phyloP scores from a whole-genome alignment of 53 echinoderm and acorn worm genomes.

The Patiria pectinifera region DNA sequence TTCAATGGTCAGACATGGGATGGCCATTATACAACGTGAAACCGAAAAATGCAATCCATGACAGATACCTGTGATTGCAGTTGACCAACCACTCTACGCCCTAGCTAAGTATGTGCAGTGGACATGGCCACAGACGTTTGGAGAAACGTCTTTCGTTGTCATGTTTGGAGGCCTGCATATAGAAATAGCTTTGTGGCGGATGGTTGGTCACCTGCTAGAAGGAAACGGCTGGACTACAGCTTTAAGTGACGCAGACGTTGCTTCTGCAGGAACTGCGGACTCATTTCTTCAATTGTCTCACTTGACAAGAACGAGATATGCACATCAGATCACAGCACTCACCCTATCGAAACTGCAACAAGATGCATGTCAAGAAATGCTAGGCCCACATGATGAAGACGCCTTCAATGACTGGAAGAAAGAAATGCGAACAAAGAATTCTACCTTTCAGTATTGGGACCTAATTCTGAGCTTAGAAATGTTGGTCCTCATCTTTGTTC shows the following conservation, averaged over 20 bases:
- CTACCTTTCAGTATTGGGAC: slow-evolving; percentile 51
- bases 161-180: slow-evolving; percentile 59
- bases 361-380: neutral
- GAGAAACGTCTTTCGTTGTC: slow-evolving; percentile 34
- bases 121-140: slow-evolving; percentile 8
- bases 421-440: neutral
- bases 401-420: slow-evolving; percentile 32
- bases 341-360: slow-evolving; percentile 38
- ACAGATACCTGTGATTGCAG: slow-evolving; percentile 43
- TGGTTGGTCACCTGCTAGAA: slow-evolving; percentile 26
- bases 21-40: slow-evolving; percentile 45
- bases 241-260: slow-evolving; percentile 28
- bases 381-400: neutral
- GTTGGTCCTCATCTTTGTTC: neutral
- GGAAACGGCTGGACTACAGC: slow-evolving; percentile 42
- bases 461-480: slow-evolving; percentile 6
- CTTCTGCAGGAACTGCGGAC: slow-evolving; percentile 54
- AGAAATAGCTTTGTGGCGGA: slow-evolving; percentile 48
- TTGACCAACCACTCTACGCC: slow-evolving; percentile 54
- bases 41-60: slow-evolving; percentile 23
- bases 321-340: slow-evolving; percentile 42
- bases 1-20: slow-evolving; percentile 59
- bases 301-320: slow-evolving; percentile 39
- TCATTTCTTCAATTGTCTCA: slow-evolving; percentile 12
- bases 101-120: slow-evolving; percentile 33